These are phyloP conservation scores for Rhinoderma darwinii DNA, from an alignment of 2,113 vertebrate species.

Conservation along the genomic window DNA sequence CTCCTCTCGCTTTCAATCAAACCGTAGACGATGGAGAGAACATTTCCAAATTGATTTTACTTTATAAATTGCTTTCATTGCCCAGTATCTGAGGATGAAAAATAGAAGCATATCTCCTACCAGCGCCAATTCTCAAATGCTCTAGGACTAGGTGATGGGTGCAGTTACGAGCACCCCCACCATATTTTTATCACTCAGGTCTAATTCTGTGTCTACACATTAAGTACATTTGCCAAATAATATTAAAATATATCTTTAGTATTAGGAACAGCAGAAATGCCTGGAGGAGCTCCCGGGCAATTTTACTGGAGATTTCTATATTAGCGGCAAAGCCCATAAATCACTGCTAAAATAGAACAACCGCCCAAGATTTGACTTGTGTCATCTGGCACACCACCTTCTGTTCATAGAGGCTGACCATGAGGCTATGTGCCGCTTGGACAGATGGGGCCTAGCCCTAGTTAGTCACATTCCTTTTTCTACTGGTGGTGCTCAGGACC, in stretches of 20 bases:
- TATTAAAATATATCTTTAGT: not conserved
- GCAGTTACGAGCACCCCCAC: not conserved
- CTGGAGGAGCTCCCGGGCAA: not conserved
- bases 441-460: no score
- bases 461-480: no score
- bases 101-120: slow-evolving; percentile 65
- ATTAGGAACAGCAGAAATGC: not conserved
- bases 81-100: slow-evolving; percentile 63
- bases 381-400: no score
- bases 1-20: slow-evolving; percentile 22
- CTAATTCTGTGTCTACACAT: slow-evolving; percentile 64
- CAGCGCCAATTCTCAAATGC: slow-evolving; percentile 65
- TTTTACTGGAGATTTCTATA: not conserved
- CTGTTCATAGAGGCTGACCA: no score
- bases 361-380: no score
- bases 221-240: not conserved
- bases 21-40: slow-evolving; percentile 41
- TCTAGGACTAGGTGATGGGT: slow-evolving; percentile 60
- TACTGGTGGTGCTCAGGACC: no score
- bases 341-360: not conserved
- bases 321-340: not conserved
- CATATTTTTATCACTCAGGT: slow-evolving; percentile 62
- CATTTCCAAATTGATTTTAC: slow-evolving; percentile 59
- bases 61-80: slow-evolving; percentile 62
- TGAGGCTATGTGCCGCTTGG: no score